Percentiles rank a stretch among this genome's conserved stretches.
Conservation (phyloP, 2,888 invertebrate genomes). For the Cephus nigrinus region DNA sequence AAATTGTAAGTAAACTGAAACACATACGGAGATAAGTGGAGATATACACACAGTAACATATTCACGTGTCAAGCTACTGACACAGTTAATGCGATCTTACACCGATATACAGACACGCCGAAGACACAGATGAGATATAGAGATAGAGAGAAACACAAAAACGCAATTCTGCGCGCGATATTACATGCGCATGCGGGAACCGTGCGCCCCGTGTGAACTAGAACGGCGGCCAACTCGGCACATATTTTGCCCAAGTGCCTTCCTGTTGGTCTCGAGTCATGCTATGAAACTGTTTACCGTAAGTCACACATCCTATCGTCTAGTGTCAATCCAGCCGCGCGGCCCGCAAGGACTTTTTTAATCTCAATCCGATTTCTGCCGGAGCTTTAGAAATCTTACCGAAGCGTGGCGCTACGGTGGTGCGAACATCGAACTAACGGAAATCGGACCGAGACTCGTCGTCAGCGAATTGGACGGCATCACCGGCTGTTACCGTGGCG, state of each 20-base stretch:
- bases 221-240: slow-evolving; percentile 62
- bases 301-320: slow-evolving; percentile 37
- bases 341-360: not conserved
- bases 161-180: slow-evolving; percentile 11
- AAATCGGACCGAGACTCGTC: not conserved
- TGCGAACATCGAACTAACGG: not conserved
- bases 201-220: slow-evolving; percentile 52
- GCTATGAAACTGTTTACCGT: slow-evolving; percentile 46
- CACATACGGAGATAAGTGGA: slow-evolving; percentile 1
- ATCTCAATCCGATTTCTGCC: not conserved
- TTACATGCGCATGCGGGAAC: slow-evolving; percentile 14
- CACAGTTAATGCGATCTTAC: not conserved
- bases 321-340: slow-evolving; percentile 34
- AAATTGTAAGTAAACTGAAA: slow-evolving; percentile 38
- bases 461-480: not conserved
- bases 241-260: slow-evolving; percentile 65
- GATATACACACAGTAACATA: not conserved
- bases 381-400: not conserved
- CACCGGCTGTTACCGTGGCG: not conserved
- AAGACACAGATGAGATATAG: slow-evolving; percentile 26
- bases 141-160: slow-evolving; percentile 32
- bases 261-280: slow-evolving; percentile 64
- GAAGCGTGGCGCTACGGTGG: not conserved
- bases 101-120: not conserved
- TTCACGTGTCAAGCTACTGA: not conserved